These are phyloP conservation scores for Drosophila cardini DNA, from an alignment of 1,140 invertebrate species.

Conservation along the genomic window DNA sequence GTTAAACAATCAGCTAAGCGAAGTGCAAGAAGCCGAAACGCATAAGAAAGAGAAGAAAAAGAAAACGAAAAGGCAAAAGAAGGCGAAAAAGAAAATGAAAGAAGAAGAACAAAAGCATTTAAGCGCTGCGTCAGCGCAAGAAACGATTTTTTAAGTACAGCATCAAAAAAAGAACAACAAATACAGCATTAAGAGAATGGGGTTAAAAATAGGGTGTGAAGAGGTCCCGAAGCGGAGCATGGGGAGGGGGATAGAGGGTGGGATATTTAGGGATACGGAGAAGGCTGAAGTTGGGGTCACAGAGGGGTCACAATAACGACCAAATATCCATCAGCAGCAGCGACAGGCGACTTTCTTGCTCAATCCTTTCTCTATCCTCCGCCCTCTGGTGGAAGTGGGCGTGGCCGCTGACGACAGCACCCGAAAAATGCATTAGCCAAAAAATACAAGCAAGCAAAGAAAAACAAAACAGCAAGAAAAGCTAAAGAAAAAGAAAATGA, in stretches of 20 bases:
- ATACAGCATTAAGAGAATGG: not conserved
- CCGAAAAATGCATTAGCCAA: constrained; percentile 50
- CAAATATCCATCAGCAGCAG: constrained; percentile 65
- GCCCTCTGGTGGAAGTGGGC: not conserved
- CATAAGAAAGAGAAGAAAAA: constrained; percentile 8
- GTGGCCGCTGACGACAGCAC: constrained; percentile 39
- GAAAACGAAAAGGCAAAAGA: constrained; percentile 27
- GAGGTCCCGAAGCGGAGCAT: not conserved
- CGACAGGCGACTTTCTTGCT: constrained; percentile 12
- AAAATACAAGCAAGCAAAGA: constrained; percentile 8
- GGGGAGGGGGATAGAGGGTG: not conserved
- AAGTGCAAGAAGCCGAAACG: not conserved
- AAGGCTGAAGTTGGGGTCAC: not conserved
- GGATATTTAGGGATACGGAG: not conserved
- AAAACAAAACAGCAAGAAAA: constrained; percentile 13
- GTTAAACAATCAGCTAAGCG: constrained; percentile 25
- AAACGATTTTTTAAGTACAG: constrained; percentile 72
- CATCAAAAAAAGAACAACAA: constrained; percentile 21
- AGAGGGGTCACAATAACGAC: constrained; percentile 64
- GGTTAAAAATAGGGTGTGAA: too few relatives aligned
- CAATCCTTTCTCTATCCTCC: not conserved
- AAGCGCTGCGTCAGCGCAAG: constrained; percentile 65
- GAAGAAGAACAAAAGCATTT: constrained; percentile 34
- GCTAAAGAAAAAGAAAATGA: constrained; percentile 3
- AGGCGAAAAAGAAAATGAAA: not conserved